Percentiles rank a stretch among this genome's conserved stretches.
These are phyloP conservation scores for Synodontis membranacea DNA, from an alignment of 2,113 vertebrate genomes.

Conservation along the genomic window DNA sequence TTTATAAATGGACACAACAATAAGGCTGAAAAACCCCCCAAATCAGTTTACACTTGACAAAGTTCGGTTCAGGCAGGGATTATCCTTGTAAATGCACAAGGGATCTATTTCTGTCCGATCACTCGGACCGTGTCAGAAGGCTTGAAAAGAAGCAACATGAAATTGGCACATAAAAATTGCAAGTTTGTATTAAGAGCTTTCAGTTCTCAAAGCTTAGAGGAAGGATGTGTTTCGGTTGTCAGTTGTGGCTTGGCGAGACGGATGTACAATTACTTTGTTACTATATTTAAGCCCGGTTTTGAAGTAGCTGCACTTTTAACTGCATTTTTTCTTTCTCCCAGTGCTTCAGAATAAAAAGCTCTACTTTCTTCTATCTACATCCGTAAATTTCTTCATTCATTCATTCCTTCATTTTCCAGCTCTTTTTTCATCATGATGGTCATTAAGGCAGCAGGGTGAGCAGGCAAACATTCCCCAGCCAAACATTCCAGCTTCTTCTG, in stretches of 20 bases:
- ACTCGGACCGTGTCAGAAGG: background rate
- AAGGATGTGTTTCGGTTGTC: slow-evolving; percentile 27
- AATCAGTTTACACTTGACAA: background rate
- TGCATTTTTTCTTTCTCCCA: background rate
- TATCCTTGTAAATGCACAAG: background rate
- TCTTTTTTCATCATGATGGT: background rate
- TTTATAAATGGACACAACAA: slow-evolving; percentile 35
- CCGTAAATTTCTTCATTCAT: background rate
- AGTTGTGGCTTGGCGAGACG: slow-evolving; percentile 20
- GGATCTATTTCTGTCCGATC: background rate
- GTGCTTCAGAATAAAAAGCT: background rate
- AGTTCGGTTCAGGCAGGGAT: background rate
- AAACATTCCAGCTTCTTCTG: background rate
- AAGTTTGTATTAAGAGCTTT: background rate
- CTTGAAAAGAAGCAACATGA: background rate
- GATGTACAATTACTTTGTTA: slow-evolving; percentile 19
- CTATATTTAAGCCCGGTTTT: slow-evolving; percentile 23
- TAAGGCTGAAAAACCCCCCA: slow-evolving; percentile 12
- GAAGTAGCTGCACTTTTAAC: background rate
- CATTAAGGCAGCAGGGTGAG: background rate
- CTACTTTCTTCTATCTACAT: background rate
- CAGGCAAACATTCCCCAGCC: background rate
- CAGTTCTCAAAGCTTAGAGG: background rate
- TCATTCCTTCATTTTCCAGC: too few relatives aligned
- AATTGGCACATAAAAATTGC: background rate